A percentile compares a stretch with the other conserved stretches of the same genome.
Conservation (phyloP, 1,140 invertebrate species). For the Holotrichia oblita region DNA sequence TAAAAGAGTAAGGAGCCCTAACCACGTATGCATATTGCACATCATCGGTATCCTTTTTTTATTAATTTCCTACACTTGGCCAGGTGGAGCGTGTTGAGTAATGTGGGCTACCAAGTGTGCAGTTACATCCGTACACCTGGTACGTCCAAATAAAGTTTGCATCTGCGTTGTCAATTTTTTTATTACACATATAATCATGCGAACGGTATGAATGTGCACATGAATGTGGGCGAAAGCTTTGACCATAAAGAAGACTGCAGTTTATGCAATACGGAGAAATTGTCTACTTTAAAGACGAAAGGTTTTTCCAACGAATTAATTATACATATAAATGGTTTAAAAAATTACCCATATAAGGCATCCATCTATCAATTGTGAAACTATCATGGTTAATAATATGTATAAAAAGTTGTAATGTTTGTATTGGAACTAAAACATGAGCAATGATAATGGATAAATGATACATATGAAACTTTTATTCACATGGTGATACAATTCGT, state of each 20-base stretch:
- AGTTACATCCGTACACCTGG: conserved; percentile 23
- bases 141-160: background rate
- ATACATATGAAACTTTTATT: no score
- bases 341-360: no score
- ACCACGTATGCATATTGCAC: conserved; percentile 18
- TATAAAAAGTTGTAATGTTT: no score
- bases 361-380: no score
- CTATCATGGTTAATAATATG: no score
- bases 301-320: no score
- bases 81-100: conserved; percentile 19
- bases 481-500: no score
- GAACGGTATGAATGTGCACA: background rate
- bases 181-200: background rate
- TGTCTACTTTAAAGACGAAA: no score
- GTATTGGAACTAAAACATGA: no score
- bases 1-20: background rate
- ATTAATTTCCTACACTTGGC: background rate
- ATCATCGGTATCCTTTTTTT: background rate
- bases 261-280: background rate
- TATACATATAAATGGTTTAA: no score
- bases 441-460: no score
- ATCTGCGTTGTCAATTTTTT: conserved; percentile 23
- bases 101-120: conserved; percentile 15
- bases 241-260: background rate
- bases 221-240: background rate